Base-by-base conservation (phyloP, 2,113 vertebrate species). In the Chaetodon auriga region DNA sequence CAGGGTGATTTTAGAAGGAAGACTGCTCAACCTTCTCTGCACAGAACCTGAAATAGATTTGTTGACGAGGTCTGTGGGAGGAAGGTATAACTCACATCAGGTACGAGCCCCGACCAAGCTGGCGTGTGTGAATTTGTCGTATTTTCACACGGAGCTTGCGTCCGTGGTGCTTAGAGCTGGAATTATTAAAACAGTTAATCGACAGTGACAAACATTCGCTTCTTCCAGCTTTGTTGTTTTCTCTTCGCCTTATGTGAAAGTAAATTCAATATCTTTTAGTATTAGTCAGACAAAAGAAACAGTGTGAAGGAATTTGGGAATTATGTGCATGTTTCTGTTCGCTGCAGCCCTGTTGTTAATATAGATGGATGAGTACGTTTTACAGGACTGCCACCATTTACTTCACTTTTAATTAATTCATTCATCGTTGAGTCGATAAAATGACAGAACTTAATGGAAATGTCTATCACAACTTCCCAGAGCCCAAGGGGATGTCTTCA, bases 41-140 rank as follows among this genome's bases (percentile, higher is more conserved):
- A 14, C 43, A 72, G 46, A 78, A 75, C 77, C 81, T 78, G 64
- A 89, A 92, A 90, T 83, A 87, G 82, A 91, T 87, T 46, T 87
- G 64, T 87, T 73, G 63, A 78, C 11, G 9, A 68, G 57, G 68
- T 76, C 78, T 64, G 54, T 36, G 18, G 16, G 51, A 75, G 68
- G 7, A 61, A 86, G 57, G 66, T 43, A 14, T 12, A 11, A 57
- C 54, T 51, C 46, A 65, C 19, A 36, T 61, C 18, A 55, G 55
- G 48, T 73, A 1, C 58, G 38, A 3, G 49, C 63, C 62, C 14
- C 54, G 81, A 78, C 46, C 55, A 57, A 68, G 12, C 15, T 2
- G 30, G 25, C 46, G 43, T 9, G 7, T 81, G 68, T 65, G 7
- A 70, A 71, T 10, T 11, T 60, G 15, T n/a, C 1, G 12, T 12